Evolutionary conservation across 2,797 vertebrate genomes (phyloP), one percentile per base, ranked within the genome.

Genomic region (Lepidocolaptes lacrymiger): DNA sequence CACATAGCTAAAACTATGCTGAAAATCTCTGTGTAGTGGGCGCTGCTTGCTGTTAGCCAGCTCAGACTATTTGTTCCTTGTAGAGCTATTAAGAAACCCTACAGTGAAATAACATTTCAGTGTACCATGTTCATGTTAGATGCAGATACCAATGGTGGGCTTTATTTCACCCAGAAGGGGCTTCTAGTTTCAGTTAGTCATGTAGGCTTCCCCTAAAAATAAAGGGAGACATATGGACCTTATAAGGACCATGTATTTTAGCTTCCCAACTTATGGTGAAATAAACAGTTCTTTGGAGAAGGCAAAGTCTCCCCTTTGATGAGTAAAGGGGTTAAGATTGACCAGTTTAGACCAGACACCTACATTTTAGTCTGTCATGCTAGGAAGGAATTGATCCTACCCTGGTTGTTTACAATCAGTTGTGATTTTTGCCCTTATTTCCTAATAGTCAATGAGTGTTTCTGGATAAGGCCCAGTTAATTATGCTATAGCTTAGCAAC

Each of bases 1-100:
- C 39, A 39, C 2, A 4, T 77, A 80, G 81, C 22, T 71, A 39
- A 77, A 95, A 44, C 66, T 78, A 69, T 28, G 36, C 13, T 49
- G 63, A 77, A 82, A 92, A 76, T 55, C 88, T 55, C 58, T 91
- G 28, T 86, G 81, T 75, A 75, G 91, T 52, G 58, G 91, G 79
- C 54, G 30, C 52, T 71, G 41, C 77, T 88, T 94, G 79, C 75
- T 93, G 58, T 87, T 91, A 84, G 52, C 36, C 68, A 66, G 16
- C n/a, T 92, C 30, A 43, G 37, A 27, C 46, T 56, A 19, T 94
- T 95, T 88, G 46, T 36, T 84, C 43, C 72, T 89, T 72, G 74
- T 56, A 87, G 64, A 79, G 28, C 23, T 74, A 16, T 68, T 84
- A 61, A 83, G 59, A 93, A 90, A 76, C 24, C 21, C 32, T 46